A percentile compares a stretch with the other conserved stretches of the same genome.
Conservation (phyloP, 1,140 invertebrate species). For the Spodoptera frugiperda region DNA sequence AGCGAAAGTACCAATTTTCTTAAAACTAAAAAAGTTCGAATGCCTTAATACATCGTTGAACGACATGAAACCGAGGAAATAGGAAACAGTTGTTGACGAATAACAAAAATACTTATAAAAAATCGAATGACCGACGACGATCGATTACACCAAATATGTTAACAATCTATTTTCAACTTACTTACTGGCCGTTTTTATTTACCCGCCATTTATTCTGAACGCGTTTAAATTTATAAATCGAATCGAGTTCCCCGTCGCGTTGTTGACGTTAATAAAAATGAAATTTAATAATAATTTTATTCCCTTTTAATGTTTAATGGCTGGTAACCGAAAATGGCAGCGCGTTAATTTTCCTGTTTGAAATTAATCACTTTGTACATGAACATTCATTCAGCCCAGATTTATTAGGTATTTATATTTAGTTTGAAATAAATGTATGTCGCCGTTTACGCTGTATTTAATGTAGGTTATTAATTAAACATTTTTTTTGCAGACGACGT, state of each 20-base stretch:
- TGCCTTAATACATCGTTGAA: background rate
- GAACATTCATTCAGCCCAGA: background rate
- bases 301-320: constrained; percentile 30
- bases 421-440: background rate
- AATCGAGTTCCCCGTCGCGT: constrained; percentile 5
- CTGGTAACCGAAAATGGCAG: background rate
- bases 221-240: constrained; percentile 24
- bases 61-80: constrained; percentile 18
- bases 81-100: constrained; percentile 28
- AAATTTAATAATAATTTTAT: constrained; percentile 31
- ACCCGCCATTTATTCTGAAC: constrained; percentile 15
- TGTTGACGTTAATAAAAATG: constrained; percentile 21
- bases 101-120: constrained; percentile 11
- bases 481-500: no score
- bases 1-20: background rate
- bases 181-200: constrained; percentile 13
- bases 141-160: constrained; percentile 32
- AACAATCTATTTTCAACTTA: background rate
- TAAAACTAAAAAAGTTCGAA: constrained; percentile 3
- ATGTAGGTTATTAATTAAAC: background rate
- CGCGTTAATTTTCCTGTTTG: constrained; percentile 4
- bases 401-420: background rate
- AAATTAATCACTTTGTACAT: constrained; percentile 25
- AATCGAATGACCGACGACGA: constrained; percentile 22
- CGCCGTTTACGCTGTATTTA: background rate